Conservation (phyloP, 1,140 invertebrate species). For the Drosophila navojoa region DNA sequence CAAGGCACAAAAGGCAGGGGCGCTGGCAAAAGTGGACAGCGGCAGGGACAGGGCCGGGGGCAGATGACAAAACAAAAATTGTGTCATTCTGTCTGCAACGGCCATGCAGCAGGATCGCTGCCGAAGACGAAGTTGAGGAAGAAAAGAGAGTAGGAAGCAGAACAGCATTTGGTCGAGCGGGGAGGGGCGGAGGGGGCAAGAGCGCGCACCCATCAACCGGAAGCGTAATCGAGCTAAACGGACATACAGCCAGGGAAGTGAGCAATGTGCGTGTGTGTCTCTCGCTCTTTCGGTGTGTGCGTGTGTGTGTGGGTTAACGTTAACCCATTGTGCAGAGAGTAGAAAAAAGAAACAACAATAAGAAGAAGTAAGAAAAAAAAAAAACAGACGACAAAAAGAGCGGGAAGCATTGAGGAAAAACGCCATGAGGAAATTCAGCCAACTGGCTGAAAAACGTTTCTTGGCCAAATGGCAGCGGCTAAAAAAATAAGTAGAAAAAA, state of each 20-base stretch:
- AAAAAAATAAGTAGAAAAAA: slow-evolving; percentile 23
- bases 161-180: slow-evolving; percentile 14
- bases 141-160: slow-evolving; percentile 34
- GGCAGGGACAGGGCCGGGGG: slow-evolving; percentile 20
- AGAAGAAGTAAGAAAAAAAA: neutral
- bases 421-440: slow-evolving; percentile 64
- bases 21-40: neutral
- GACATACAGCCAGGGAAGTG: slow-evolving; percentile 66
- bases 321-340: slow-evolving; percentile 39
- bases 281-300: neutral
- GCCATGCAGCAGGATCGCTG: slow-evolving; percentile 59
- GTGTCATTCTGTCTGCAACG: slow-evolving; percentile 65
- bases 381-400: slow-evolving; percentile 45
- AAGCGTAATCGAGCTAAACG: slow-evolving; percentile 79
- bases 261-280: slow-evolving; percentile 39
- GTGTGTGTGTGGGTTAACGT: slow-evolving; percentile 47
- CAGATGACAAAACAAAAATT: slow-evolving; percentile 81
- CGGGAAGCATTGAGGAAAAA: slow-evolving; percentile 76
- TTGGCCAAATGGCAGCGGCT: slow-evolving; percentile 42
- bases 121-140: slow-evolving; percentile 2
- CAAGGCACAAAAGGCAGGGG: slow-evolving; percentile 4
- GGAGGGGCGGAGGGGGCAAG: neutral
- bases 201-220: slow-evolving; percentile 55
- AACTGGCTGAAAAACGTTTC: slow-evolving; percentile 45
- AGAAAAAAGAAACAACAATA: neutral